phyloP scores from a whole-genome alignment of 1,140 invertebrate species.

The Pogonus chalceus region DNA sequence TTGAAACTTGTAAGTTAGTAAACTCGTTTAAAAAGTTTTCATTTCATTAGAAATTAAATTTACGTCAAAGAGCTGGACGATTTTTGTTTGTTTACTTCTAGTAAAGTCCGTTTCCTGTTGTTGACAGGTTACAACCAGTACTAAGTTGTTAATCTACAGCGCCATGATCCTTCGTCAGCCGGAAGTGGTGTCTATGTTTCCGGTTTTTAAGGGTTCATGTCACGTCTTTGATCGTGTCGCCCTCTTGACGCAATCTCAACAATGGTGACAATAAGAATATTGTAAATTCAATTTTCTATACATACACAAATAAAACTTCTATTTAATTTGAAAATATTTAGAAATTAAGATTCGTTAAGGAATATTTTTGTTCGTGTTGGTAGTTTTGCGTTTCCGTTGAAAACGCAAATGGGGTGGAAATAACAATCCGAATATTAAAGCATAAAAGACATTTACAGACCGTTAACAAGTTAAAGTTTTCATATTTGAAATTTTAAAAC shows the following conservation, averaged over 20 bases:
- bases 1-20: neutral
- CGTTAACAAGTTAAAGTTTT: too few species aligned
- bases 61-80: neutral
- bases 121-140: neutral
- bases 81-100: conserved; percentile 1
- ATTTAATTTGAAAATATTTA: too few species aligned
- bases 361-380: too few species aligned
- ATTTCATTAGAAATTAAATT: conserved; percentile 5
- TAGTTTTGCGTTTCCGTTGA: too few species aligned
- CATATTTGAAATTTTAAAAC: too few species aligned
- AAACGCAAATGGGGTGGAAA: too few species aligned
- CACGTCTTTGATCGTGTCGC: neutral
- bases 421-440: too few species aligned
- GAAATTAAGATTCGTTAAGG: too few species aligned
- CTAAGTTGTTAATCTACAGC: neutral
- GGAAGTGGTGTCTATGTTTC: neutral
- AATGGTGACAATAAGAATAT: too few species aligned
- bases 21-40: conserved; percentile 7
- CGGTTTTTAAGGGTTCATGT: conserved; percentile 3
- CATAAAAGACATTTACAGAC: too few species aligned
- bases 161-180: neutral
- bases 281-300: too few species aligned
- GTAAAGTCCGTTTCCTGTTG: neutral
- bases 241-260: neutral
- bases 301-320: too few species aligned